phyloP scores from a whole-genome alignment of 2,888 invertebrate species.

The Epinotia brunnichana region DNA sequence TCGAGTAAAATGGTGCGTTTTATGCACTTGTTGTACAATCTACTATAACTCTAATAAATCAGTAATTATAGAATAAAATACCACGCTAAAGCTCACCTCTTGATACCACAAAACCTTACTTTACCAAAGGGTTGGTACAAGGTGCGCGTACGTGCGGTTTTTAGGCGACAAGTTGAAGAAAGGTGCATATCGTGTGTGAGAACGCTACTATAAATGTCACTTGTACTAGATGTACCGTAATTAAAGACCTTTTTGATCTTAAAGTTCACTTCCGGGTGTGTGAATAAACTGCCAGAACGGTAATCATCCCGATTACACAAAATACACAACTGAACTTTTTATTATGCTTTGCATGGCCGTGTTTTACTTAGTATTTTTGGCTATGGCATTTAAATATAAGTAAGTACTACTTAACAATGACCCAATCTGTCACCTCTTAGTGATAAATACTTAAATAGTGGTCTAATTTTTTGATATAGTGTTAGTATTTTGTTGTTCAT shows the following conservation, averaged over 20 bases:
- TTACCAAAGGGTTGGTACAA: constrained; percentile 53
- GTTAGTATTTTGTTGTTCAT: too few relatives aligned
- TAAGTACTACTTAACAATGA: neutral
- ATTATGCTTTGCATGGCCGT: neutral
- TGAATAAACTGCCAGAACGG: neutral
- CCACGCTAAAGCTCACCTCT: constrained; percentile 27
- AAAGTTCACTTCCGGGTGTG: constrained; percentile 45
- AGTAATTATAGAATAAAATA: neutral
- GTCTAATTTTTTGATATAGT: neutral
- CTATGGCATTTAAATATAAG: neutral
- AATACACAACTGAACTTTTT: neutral
- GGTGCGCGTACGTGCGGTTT: constrained; percentile 57
- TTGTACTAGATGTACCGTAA: constrained; percentile 36
- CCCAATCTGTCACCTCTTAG: neutral
- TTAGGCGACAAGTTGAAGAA: constrained; percentile 69
- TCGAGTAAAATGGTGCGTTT: too few relatives aligned
- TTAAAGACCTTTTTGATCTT: constrained; percentile 17
- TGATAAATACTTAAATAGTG: neutral
- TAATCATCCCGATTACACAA: neutral
- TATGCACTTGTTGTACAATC: too few relatives aligned
- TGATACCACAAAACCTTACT: constrained; percentile 33
- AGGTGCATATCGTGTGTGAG: constrained; percentile 62
- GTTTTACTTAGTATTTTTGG: neutral
- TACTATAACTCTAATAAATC: too few relatives aligned
- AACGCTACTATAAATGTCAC: constrained; percentile 46